Percentiles rank a stretch among this genome's conserved stretches.
Conservation (phyloP, 2,797 vertebrate genomes). For the Zalophus californianus region DNA sequence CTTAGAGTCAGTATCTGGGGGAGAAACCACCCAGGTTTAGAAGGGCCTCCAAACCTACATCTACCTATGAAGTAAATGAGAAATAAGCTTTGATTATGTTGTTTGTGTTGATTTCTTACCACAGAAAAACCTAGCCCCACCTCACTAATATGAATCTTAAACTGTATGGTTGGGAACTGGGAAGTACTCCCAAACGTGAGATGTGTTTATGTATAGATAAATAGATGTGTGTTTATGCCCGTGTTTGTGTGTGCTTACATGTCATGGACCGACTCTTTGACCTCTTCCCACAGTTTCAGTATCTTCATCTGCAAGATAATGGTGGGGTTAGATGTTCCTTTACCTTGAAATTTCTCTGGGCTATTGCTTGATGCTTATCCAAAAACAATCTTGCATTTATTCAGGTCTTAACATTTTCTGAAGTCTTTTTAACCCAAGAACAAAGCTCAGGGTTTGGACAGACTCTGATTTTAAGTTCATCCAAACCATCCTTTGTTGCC, state of each 20-base stretch:
- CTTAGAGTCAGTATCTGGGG: not conserved
- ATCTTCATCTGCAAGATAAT: constrained; percentile 18
- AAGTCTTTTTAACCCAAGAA: constrained; percentile 74
- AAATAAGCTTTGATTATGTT: not conserved
- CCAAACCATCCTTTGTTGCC: constrained; percentile 71
- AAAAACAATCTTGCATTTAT: constrained; percentile 59
- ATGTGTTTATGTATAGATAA: not conserved
- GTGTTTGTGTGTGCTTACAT: not conserved
- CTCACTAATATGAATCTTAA: not conserved
- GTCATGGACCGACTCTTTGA: not conserved
- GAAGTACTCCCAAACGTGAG: not conserved
- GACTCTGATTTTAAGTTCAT: constrained; percentile 71
- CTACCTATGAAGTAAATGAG: not conserved
- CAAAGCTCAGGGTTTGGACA: constrained; percentile 67
- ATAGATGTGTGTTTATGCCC: not conserved
- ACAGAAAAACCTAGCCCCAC: not conserved
- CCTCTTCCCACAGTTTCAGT: not conserved
- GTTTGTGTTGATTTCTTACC: not conserved
- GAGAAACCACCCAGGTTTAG: not conserved
- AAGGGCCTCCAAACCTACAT: not conserved
- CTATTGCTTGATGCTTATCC: constrained; percentile 53
- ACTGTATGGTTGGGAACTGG: not conserved
- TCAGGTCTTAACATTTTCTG: constrained; percentile 52
- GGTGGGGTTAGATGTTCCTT: not conserved
- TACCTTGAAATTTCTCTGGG: constrained; percentile 39